These are phyloP conservation scores for Clarias pachynema DNA, from an alignment of 2,797 vertebrate genomes.

Conservation along the genomic window DNA sequence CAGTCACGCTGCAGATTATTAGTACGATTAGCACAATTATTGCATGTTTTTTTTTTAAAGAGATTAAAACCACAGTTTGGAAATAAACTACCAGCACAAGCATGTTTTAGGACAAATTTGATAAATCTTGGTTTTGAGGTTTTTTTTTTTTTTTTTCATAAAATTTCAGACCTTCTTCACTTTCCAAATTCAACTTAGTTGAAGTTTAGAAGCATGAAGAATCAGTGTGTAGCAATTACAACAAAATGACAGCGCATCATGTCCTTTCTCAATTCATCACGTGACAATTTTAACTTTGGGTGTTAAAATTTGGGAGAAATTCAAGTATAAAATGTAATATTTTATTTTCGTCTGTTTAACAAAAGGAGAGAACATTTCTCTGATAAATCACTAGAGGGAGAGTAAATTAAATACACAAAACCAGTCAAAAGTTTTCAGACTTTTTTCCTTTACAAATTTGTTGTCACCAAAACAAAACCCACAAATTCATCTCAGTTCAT, in stretches of 20 bases:
- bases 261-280: background rate
- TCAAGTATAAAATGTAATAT: background rate
- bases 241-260: background rate
- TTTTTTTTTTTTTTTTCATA: background rate
- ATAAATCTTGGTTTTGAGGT: background rate
- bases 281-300: background rate
- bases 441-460: background rate
- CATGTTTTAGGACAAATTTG: background rate
- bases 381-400: background rate
- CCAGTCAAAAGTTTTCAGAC: background rate
- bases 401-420: background rate
- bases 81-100: background rate
- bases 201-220: background rate
- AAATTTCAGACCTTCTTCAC: background rate
- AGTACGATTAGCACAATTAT: too few species aligned
- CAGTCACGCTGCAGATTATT: background rate
- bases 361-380: background rate
- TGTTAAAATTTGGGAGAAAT: background rate
- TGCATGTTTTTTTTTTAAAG: background rate
- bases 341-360: background rate
- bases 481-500: background rate
- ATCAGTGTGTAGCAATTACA: background rate
- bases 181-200: background rate
- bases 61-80: background rate
- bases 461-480: background rate